These are phyloP conservation scores for Seriola quinqueradiata DNA, from an alignment of 2,113 vertebrate species.

Conservation along the genomic window DNA sequence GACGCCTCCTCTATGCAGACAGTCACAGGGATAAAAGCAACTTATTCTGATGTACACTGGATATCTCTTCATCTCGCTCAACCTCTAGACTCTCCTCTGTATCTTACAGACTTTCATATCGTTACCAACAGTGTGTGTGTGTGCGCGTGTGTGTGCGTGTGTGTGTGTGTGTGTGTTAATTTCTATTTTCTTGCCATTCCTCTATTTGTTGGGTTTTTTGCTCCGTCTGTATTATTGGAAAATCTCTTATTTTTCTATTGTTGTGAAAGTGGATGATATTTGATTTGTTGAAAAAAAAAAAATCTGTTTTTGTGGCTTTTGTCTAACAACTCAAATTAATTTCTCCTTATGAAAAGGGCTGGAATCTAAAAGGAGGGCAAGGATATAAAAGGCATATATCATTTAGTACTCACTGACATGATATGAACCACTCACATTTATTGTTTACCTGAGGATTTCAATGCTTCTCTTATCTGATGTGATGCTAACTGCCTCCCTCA, in stretches of 20 bases:
- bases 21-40: conserved; percentile 57
- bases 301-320: conserved; percentile 72
- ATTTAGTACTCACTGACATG: conserved; percentile 49
- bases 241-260: conserved; percentile 81
- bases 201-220: conserved; percentile 67
- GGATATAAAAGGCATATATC: conserved; percentile 74
- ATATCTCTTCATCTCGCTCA: conserved; percentile 64
- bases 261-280: conserved; percentile 75
- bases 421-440: conserved; percentile 29
- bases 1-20: conserved; percentile 73
- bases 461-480: conserved; percentile 31
- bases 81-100: conserved; percentile 74
- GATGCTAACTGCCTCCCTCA: conserved; percentile 38
- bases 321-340: conserved; percentile 61
- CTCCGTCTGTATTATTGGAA: conserved; percentile 71
- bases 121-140: conserved; percentile 58
- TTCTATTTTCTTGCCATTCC: conserved; percentile 62
- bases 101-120: conserved; percentile 66
- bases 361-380: conserved; percentile 75
- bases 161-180: conserved; percentile 41
- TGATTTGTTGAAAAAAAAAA: conserved; percentile 63
- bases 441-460: conserved; percentile 39
- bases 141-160: conserved; percentile 35
- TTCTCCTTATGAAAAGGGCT: conserved; percentile 83
- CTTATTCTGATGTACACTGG: conserved; percentile 64